These are phyloP conservation scores for Drosophila nikananu DNA, from an alignment of 1,140 invertebrate genomes.

Conservation along the genomic window DNA sequence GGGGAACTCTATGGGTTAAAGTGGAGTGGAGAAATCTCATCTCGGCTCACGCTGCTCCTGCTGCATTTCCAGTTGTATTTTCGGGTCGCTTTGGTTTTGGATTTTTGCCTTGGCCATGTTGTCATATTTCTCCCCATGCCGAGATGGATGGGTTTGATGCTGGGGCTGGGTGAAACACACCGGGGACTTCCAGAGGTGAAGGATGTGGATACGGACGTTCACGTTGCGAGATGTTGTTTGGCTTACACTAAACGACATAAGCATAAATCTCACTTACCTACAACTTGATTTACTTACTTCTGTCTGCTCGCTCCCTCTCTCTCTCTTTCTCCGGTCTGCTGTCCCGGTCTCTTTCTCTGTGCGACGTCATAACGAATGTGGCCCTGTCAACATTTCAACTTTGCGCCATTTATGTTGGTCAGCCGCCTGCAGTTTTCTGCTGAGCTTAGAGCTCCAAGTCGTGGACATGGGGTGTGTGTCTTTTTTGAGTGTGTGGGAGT, in stretches of 20 bases:
- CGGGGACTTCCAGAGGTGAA: conserved; percentile 22
- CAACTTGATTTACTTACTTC: conserved; percentile 80
- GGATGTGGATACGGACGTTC: conserved; percentile 28
- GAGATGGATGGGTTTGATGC: conserved; percentile 9
- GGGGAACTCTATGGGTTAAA: neutral
- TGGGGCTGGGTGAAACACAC: neutral
- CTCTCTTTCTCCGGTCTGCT: neutral
- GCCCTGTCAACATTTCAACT: conserved; percentile 82
- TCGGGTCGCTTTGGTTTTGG: conserved; percentile 46
- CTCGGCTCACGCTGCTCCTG: conserved; percentile 14
- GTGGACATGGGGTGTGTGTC: conserved; percentile 46
- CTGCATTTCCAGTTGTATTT: conserved; percentile 22
- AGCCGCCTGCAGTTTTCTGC: conserved; percentile 65
- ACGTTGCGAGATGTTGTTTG: conserved; percentile 62
- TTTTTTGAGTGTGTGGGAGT: conserved; percentile 26
- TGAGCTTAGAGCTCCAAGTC: conserved; percentile 44
- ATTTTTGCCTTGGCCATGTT: conserved; percentile 66
- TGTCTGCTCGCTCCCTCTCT: neutral
- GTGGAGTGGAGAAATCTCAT: conserved; percentile 26
- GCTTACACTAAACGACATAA: conserved; percentile 81
- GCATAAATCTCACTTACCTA: conserved; percentile 84
- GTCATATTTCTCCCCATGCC: conserved; percentile 64
- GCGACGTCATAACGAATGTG: conserved; percentile 81
- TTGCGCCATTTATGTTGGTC: conserved; percentile 83
- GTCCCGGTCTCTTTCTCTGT: conserved; percentile 32